Evolutionary conservation across 2,888 invertebrate genomes (phyloP), one percentile per base, ranked within the genome.

Genomic region (Sthenelais limicola): DNA sequence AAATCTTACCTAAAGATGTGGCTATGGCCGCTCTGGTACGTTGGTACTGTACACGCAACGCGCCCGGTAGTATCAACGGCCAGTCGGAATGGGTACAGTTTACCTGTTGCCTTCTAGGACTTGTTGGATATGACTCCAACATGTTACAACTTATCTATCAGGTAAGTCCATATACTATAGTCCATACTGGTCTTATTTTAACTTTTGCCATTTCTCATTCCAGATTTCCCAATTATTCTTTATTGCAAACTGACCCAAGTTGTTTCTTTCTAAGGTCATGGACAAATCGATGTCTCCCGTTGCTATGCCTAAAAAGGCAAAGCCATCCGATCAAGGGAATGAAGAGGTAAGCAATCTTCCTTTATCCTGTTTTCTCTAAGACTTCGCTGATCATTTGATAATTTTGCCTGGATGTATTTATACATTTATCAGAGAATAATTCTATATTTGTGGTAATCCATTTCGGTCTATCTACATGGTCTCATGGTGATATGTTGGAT

Each of bases 11-110:
- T 28, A 91, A 91, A 77, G 94, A 95, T 80, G 89, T 92, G 56
- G 92, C 93, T 12, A 91, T 95, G 88, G 92, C 92, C 73, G 89
- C 94, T 5, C 89, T 94, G 71, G 91, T 92, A 66, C 92, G 93
- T 83, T 97, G 97, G 97, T 97, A 96, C 86, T 92, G 94, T 0
- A 91, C 92, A 0, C 90, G 95, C 75, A 96, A 97, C 90, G 93
- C 95, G 0, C 94, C 96, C 0, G 96, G 96, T 12, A 81, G 82
- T 26, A 68, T 82, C 5, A 84, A 82, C 51, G 82, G 79, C 74
- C 82, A 83, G 69, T 81, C 83, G 26, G 86, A 86, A 72, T 86
- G 86, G 85, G 76, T 74, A 3, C 77, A 83, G 71, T 86, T 86
- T 73, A 78, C 74, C 66, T 78, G 76, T 71, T 89, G 92, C 47